phyloP scores from a whole-genome alignment of 2,113 vertebrate species.

The Megalops atlanticus region DNA sequence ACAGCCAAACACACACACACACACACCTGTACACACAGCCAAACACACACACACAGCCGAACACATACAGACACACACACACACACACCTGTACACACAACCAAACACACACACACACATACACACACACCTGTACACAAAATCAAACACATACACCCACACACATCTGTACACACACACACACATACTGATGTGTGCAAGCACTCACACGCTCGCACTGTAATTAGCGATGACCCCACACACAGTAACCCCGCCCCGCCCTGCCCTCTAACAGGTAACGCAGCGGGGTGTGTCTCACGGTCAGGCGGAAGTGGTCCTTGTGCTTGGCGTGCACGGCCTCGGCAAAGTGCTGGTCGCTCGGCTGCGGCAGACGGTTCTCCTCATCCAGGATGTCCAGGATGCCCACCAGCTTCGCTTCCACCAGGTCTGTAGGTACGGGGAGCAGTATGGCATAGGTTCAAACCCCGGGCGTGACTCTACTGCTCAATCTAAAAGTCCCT shows the following conservation, averaged over 20 bases:
- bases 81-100: neutral
- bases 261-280: neutral
- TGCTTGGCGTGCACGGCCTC: conserved; percentile 89
- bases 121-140: too few species aligned
- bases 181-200: too few species aligned
- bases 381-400: conserved; percentile 96
- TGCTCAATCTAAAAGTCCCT: too few species aligned
- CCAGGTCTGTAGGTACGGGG: conserved; percentile 79
- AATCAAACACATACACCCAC: too few species aligned
- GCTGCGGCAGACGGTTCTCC: conserved; percentile 95
- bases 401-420: conserved; percentile 91
- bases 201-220: too few species aligned
- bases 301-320: conserved; percentile 95
- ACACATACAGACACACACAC: neutral
- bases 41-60: too few species aligned
- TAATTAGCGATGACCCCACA: too few species aligned
- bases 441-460: neutral
- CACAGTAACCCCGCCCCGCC: neutral
- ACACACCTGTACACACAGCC: too few species aligned
- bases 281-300: conserved; percentile 69
- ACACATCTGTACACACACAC: too few species aligned
- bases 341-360: conserved; percentile 95
- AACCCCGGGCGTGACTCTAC: too few species aligned
- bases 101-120: neutral
- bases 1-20: too few species aligned